Conservation (phyloP, 2,113 vertebrate species). For the Nestor notabilis region DNA sequence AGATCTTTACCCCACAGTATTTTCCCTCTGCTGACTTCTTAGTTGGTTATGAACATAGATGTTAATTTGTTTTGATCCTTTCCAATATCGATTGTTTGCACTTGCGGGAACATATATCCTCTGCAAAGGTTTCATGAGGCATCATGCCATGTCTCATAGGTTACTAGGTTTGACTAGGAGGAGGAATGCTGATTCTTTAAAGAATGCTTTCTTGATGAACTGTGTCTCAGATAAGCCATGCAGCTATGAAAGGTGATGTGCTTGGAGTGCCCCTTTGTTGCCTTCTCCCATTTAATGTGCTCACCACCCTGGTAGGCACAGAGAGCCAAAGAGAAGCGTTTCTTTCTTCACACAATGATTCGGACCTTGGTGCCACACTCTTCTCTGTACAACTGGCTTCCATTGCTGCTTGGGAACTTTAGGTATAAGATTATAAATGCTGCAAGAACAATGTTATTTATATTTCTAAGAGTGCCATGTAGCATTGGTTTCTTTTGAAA, state of each 20-base stretch:
- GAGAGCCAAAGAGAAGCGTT: background rate
- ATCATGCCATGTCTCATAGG: background rate
- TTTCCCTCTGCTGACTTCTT: background rate
- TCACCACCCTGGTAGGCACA: background rate
- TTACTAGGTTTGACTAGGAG: background rate
- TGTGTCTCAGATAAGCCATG: background rate
- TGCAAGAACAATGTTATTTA: background rate
- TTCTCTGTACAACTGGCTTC: background rate
- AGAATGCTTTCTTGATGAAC: background rate
- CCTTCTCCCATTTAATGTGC: background rate
- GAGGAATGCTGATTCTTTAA: background rate
- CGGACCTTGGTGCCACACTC: background rate
- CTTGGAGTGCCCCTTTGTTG: background rate
- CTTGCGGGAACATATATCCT: background rate
- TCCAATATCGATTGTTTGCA: background rate
- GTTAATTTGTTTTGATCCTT: background rate
- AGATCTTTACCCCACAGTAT: background rate
- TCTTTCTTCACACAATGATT: background rate
- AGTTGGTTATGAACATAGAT: background rate
- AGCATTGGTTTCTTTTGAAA: background rate
- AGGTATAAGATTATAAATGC: background rate
- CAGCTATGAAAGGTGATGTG: background rate
- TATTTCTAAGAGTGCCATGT: background rate
- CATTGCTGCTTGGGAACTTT: background rate
- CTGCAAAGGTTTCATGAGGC: background rate